phyloP scores from a whole-genome alignment of 2,797 vertebrate genomes.

The Todus mexicanus region DNA sequence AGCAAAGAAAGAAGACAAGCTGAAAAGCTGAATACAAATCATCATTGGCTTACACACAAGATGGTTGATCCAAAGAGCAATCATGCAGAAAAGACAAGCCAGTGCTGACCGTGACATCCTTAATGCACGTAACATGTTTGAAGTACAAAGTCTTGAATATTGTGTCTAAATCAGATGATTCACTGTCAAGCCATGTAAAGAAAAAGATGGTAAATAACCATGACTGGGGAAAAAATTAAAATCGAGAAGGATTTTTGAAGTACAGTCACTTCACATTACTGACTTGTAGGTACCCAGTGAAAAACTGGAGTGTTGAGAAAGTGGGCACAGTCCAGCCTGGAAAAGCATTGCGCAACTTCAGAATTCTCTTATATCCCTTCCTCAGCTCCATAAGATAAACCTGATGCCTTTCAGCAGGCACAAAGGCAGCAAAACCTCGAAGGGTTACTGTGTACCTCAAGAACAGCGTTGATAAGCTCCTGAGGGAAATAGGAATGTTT shows the following conservation, averaged over 20 bases:
- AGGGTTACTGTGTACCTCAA: neutral
- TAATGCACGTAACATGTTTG: neutral
- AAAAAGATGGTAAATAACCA: neutral
- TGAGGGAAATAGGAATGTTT: neutral
- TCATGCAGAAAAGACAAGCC: neutral
- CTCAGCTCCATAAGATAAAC: neutral
- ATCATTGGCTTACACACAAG: neutral
- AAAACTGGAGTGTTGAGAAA: neutral
- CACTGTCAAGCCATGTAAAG: neutral
- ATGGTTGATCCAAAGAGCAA: neutral
- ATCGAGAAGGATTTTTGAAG: neutral
- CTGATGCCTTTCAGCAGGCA: neutral
- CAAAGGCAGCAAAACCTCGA: neutral
- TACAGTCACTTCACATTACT: neutral
- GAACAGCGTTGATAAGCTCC: neutral
- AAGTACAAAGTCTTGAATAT: neutral
- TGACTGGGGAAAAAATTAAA: neutral
- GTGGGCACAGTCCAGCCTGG: neutral
- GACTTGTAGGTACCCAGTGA: neutral
- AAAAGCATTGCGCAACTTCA: neutral
- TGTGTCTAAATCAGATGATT: neutral
- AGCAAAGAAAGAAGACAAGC: neutral
- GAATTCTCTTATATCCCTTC: neutral
- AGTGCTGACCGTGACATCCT: neutral
- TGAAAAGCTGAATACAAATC: neutral